These are phyloP conservation scores for Aphodius granarius DNA, from an alignment of 2,888 invertebrate genomes.

Conservation along the genomic window DNA sequence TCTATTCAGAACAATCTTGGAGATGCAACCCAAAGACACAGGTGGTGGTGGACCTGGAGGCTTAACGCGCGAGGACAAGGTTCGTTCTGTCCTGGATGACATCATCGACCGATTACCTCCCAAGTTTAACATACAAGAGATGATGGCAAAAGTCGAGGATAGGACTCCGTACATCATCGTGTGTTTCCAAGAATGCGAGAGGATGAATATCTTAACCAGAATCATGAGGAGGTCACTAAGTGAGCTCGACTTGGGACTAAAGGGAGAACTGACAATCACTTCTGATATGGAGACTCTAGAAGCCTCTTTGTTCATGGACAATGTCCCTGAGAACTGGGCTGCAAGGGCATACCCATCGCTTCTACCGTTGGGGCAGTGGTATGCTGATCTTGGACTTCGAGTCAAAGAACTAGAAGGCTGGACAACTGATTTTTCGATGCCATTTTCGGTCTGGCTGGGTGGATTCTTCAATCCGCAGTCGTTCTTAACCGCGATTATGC, in stretches of 20 bases:
- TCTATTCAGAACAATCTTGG: conserved; percentile 82
- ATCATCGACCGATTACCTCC: conserved; percentile 86
- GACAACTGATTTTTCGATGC: conserved; percentile 86
- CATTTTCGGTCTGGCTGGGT: conserved; percentile 88
- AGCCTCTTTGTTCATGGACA: conserved; percentile 84
- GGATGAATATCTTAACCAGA: conserved; percentile 86
- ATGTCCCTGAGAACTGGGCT: conserved; percentile 85
- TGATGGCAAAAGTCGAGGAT: conserved; percentile 86
- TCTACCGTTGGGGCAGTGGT: conserved; percentile 81
- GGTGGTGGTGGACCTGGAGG: conserved; percentile 71
- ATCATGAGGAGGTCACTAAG: conserved; percentile 81
- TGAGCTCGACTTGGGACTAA: conserved; percentile 86
- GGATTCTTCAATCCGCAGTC: conserved; percentile 98
- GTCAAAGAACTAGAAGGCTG: conserved; percentile 83
- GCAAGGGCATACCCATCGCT: conserved; percentile 87
- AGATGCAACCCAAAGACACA: conserved; percentile 85
- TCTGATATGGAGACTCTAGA: conserved; percentile 88
- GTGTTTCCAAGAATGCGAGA: conserved; percentile 90
- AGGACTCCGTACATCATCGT: conserved; percentile 90
- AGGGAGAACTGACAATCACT: conserved; percentile 92
- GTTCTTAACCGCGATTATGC: conserved; percentile 96
- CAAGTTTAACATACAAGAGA: conserved; percentile 82
- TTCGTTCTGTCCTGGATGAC: conserved; percentile 76
- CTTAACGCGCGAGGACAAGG: conserved; percentile 82
- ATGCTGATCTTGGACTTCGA: conserved; percentile 79